Evolutionary conservation across 2,113 vertebrate species (phyloP), one percentile per base, ranked within the genome.

Genomic region (Crotalus viridis): DNA sequence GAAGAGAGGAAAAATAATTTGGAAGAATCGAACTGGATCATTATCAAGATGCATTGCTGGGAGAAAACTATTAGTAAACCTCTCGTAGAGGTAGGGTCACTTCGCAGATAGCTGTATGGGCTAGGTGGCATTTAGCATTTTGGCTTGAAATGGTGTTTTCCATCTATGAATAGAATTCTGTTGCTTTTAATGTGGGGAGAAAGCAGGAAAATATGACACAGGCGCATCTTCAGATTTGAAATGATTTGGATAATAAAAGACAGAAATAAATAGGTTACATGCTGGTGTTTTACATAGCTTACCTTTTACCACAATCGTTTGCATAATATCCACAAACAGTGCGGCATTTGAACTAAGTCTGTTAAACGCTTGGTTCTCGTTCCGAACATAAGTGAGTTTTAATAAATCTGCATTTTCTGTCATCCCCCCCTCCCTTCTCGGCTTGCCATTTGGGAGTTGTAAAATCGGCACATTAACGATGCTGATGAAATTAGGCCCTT

Each of bases 401-500:
- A 93, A 89, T 93, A 90, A 61, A 90, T 93, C 74, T 86, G 55
- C 22, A 19, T 43, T 69, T 33, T 89, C 59, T 54, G 5, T 26
- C 4, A 10, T 64, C 10, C 2, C 9, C 57, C 57, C 57, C 7
- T 39, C 57, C 28, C 92, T 57, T 15, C 26, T 89, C 56, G 33
- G 54, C 74, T 85, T 12, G 39, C 92, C 89, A 61, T 90, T 54
- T 96, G 94, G 93, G 95, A 93, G 88, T 94, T 94, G 59, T 95
- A 94, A 96, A 97, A 96, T 95, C 94, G 90, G 89, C 93, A 92
- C 52, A 22, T 95, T 87, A 93, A 95, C 93, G 91, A 93, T 93
- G 95, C 91, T 55, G 39, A 93, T 94, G 92, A 94, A 96, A 96
- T 97, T 96, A 96, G 92, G 91, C 81, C 93, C 91, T 52, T 91